phyloP scores from a whole-genome alignment of 2,797 vertebrate species.

The Ctenosaura bakeri region DNA sequence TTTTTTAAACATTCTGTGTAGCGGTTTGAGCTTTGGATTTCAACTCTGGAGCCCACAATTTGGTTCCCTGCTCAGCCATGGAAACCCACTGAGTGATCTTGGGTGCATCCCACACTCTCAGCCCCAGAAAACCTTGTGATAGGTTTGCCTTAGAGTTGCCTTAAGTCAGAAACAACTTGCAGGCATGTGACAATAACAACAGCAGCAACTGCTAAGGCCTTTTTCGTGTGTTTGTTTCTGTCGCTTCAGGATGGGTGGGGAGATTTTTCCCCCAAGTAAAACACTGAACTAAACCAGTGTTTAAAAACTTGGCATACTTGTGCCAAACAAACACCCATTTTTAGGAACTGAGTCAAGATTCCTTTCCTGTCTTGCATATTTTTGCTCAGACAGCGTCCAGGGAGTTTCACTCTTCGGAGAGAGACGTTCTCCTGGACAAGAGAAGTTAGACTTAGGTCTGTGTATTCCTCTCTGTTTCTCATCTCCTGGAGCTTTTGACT shows the following conservation, averaged over 20 bases:
- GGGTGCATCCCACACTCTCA: too few relatives aligned
- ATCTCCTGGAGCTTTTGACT: too few relatives aligned
- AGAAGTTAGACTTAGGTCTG: not conserved
- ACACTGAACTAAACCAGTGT: constrained; percentile 16
- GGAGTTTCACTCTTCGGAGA: not conserved
- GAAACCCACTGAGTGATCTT: too few relatives aligned
- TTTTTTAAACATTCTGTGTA: too few relatives aligned
- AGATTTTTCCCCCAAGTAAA: constrained; percentile 31
- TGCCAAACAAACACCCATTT: not conserved
- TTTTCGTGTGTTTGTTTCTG: constrained; percentile 39
- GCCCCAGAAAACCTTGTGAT: too few relatives aligned
- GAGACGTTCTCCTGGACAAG: not conserved
- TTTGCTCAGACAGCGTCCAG: not conserved
- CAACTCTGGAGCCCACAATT: too few relatives aligned
- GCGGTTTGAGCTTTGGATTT: too few relatives aligned
- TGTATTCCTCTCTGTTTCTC: not conserved
- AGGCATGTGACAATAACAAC: too few relatives aligned
- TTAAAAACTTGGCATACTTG: constrained; percentile 19
- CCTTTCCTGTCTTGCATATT: constrained; percentile 8
- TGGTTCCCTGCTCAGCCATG: too few relatives aligned
- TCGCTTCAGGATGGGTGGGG: constrained; percentile 35
- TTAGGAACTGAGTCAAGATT: constrained; percentile 10
- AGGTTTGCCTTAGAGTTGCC: too few relatives aligned
- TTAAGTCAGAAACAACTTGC: too few relatives aligned
- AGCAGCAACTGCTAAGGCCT: not conserved